Percentiles rank a stretch among this genome's conserved stretches.
phyloP scores from a whole-genome alignment of 2,888 invertebrate species.

The Diloba caeruleocephala region DNA sequence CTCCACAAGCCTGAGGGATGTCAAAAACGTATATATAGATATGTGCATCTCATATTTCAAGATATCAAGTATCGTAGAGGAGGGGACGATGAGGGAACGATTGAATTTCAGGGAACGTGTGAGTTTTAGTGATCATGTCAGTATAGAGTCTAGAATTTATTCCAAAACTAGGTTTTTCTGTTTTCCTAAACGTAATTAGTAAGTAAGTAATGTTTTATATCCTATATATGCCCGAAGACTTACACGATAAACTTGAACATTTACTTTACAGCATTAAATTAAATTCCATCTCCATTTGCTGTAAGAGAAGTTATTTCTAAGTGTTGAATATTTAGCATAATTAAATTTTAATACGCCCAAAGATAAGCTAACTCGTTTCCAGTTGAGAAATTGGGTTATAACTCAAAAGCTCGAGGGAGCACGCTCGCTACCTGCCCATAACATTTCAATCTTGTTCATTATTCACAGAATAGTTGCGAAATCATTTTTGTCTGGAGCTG shows the following conservation, averaged over 20 bases:
- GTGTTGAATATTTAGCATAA: constrained; percentile 29
- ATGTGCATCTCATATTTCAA: no score
- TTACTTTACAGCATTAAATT: neutral
- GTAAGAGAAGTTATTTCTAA: constrained; percentile 22
- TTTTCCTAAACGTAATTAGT: no score
- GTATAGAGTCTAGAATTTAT: no score
- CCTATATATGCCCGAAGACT: no score
- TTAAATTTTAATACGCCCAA: constrained; percentile 35
- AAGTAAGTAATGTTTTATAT: no score
- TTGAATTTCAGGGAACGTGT: no score
- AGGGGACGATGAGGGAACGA: no score
- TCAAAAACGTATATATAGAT: no score
- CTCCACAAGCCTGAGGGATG: no score
- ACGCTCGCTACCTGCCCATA: constrained; percentile 43
- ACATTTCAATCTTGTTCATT: constrained; percentile 44
- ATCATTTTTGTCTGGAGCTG: constrained; percentile 33
- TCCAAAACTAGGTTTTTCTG: no score
- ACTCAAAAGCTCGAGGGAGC: constrained; percentile 29
- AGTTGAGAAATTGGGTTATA: constrained; percentile 40
- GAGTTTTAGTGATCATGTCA: no score
- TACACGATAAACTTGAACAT: neutral
- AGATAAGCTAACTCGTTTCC: constrained; percentile 38
- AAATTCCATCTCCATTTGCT: constrained; percentile 3
- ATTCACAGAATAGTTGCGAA: constrained; percentile 38
- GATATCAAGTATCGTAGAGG: no score